Percentiles rank a stretch among this genome's conserved stretches.
Evolutionary conservation across 2,888 invertebrate species (phyloP).

Genomic region (Noctua janthina): DNA sequence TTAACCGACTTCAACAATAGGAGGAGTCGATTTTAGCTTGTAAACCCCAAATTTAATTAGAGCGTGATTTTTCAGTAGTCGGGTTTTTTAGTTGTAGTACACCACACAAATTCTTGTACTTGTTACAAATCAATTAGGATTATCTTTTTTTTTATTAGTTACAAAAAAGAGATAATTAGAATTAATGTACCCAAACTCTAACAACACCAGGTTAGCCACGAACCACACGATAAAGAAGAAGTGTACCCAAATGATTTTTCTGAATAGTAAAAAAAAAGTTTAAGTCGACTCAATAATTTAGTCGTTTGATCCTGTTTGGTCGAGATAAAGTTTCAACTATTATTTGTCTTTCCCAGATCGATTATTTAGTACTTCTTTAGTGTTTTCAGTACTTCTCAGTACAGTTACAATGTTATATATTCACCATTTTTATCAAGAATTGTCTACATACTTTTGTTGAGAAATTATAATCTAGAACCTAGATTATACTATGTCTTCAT

Average conservation of each 20-base stretch:
- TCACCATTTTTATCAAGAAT: neutral
- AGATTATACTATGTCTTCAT: neutral
- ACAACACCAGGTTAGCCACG: too few species aligned
- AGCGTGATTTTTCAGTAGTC: too few species aligned
- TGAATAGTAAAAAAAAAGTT: too few species aligned
- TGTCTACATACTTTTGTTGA: neutral
- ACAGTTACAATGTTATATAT: slow-evolving; percentile 2
- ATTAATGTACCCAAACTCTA: neutral
- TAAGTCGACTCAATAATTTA: neutral
- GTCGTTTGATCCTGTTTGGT: slow-evolving; percentile 7
- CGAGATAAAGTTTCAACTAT: slow-evolving; percentile 10
- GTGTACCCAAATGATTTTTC: too few species aligned
- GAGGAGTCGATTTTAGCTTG: too few species aligned
- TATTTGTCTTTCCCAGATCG: neutral
- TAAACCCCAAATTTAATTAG: too few species aligned
- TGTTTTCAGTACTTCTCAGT: slow-evolving; percentile 14
- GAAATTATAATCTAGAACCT: neutral
- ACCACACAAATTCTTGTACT: too few species aligned
- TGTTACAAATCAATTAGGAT: neutral
- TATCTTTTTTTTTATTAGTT: too few species aligned
- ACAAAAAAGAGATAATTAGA: neutral
- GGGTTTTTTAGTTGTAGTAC: too few species aligned
- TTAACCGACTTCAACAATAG: too few species aligned
- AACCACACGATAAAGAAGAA: too few species aligned
- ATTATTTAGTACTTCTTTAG: neutral